Conservation (phyloP, 2,888 invertebrate genomes). For the Drosophila borborema region DNA sequence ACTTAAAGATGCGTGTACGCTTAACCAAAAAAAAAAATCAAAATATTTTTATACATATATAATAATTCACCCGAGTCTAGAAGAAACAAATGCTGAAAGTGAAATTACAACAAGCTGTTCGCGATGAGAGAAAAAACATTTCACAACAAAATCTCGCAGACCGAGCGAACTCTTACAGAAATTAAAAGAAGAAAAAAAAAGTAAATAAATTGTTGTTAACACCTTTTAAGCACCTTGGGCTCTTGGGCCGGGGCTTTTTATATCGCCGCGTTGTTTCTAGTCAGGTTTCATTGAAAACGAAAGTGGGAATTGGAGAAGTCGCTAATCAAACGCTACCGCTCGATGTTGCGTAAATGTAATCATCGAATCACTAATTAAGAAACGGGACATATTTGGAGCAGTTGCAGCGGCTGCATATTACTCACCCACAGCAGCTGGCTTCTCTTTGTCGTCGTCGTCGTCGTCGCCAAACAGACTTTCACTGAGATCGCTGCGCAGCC, state of each 20-base stretch:
- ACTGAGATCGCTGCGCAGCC: constrained; percentile 81
- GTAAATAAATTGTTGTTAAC: constrained; percentile 47
- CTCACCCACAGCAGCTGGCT: constrained; percentile 73
- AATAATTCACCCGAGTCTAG: constrained; percentile 58
- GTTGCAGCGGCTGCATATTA: constrained; percentile 17
- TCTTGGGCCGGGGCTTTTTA: constrained; percentile 14
- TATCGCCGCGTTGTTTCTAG: constrained; percentile 20
- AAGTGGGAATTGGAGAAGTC: constrained; percentile 65
- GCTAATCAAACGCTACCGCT: constrained; percentile 61
- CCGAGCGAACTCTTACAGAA: constrained; percentile 16
- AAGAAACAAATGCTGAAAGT: constrained; percentile 68
- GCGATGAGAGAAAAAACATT: constrained; percentile 32
- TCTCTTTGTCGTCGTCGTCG: constrained; percentile 50
- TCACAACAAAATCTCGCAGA: constrained; percentile 20
- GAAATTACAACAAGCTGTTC: constrained; percentile 62
- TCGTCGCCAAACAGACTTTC: constrained; percentile 80
- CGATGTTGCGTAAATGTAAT: constrained; percentile 39
- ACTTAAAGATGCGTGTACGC: constrained; percentile 56
- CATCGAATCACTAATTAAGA: constrained; percentile 54
- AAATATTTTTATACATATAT: constrained; percentile 11
- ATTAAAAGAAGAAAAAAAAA: constrained; percentile 2
- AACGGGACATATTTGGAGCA: constrained; percentile 28
- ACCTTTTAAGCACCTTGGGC: constrained; percentile 49
- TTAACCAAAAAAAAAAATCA: constrained; percentile 15
- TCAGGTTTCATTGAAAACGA: constrained; percentile 76